Evolutionary conservation across 1,140 invertebrate species (phyloP).

Genomic region (Plutomurus gul): DNA sequence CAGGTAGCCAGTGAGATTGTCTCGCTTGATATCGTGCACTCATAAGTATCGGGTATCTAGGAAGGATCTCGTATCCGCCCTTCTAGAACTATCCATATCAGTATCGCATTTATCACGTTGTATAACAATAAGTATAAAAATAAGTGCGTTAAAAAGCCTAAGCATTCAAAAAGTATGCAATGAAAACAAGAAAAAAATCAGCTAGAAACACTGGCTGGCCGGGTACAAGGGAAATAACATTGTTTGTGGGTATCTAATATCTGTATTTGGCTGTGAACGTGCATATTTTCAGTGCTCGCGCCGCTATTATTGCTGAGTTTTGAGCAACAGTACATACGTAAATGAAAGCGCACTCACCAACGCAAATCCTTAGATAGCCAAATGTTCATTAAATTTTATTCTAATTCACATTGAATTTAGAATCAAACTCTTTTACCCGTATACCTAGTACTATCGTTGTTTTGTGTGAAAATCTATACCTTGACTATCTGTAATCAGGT

Average conservation of each 20-base stretch:
- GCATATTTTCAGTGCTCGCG: not conserved
- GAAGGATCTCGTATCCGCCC: conserved; percentile 21
- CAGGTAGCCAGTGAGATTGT: conserved; percentile 14
- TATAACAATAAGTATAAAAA: not conserved
- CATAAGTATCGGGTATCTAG: conserved; percentile 1
- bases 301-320: no score
- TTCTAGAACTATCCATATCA: not conserved
- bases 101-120: not conserved
- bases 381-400: not conserved
- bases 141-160: no score
- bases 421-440: no score
- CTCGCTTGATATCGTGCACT: not conserved
- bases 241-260: no score
- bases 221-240: no score
- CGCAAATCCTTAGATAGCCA: no score
- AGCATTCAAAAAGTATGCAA: no score
- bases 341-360: no score
- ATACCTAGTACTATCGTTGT: no score
- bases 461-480: not conserved
- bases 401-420: not conserved
- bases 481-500: conserved; percentile 2
- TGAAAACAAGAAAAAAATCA: no score
- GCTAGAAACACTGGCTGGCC: no score
- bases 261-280: not conserved
- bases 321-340: no score